Evolutionary conservation across 2,113 vertebrate genomes (phyloP), one percentile per base, ranked within the genome.

Genomic region (Addax nasomaculatus): DNA sequence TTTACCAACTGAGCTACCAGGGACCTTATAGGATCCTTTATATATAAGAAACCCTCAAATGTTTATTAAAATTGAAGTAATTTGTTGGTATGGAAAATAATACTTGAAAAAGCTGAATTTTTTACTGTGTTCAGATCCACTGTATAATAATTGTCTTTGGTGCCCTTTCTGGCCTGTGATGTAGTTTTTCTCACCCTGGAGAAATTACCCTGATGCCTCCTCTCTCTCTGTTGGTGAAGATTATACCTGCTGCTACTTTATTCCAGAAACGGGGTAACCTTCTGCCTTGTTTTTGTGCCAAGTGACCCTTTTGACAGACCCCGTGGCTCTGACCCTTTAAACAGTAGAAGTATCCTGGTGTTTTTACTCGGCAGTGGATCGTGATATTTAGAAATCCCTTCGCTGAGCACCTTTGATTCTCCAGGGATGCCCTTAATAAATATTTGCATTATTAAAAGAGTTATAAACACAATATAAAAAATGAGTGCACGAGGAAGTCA

Each of bases 361-460:
- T 95, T 99, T 98, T 95, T 64, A 96, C 98, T 98, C 93, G 6
- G 96, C 96, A 98, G 98, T 98, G 94, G 97, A 89, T 98, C 96
- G 95, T 97, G 98, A 95, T 98, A 98, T 99, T 98, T 98, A 98
- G 98, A 98, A 98, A 98, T 94, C 94, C 89, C 96, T 43, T 64
- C 98, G 39, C 94, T 85, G 79, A 97, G 96, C 98, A 98, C 98
- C 98, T 98, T 98, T 99, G 98, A 98, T 99, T 99, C 98, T 98
- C 97, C 98, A 98, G 93, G 97, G 98, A 98, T 98, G 98, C 97
- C 96, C 97, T 98, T 98, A 98, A 99, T 98, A 99, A 99, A 99
- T 98, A 99, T 99, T 98, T 98, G 96, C 98, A 98, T 99, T 98
- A 98, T 98, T 99, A 98, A 99, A 98, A 97, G 97, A 98, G 94